Conservation (phyloP, 2,113 vertebrate species). For the Semicossyphus pulcher region DNA sequence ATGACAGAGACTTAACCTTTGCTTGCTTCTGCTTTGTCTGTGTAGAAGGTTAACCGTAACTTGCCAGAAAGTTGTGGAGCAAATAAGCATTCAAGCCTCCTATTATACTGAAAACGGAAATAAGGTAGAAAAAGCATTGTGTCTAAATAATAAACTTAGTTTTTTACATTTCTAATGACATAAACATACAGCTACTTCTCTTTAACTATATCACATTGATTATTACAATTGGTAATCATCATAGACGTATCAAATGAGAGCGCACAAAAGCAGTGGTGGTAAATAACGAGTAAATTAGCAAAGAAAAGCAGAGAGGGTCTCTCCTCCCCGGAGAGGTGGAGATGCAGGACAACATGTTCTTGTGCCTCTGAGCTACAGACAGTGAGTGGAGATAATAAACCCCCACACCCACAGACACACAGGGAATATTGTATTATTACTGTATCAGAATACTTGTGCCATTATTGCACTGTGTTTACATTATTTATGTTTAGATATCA, state of each 20-base stretch:
- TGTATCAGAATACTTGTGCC: background rate
- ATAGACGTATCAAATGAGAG: background rate
- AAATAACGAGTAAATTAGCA: background rate
- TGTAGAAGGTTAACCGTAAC: background rate
- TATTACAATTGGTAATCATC: background rate
- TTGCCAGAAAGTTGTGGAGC: background rate
- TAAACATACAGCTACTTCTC: background rate
- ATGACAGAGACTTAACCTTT: background rate
- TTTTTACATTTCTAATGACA: too few species aligned
- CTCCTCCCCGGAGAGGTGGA: slow-evolving; percentile 2
- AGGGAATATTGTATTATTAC: slow-evolving; percentile 14
- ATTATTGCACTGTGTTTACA: slow-evolving; percentile 28
- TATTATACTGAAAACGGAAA: background rate
- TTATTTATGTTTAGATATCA: slow-evolving; percentile 51
- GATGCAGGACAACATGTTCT: slow-evolving; percentile 39
- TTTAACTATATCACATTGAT: background rate
- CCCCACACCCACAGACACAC: background rate
- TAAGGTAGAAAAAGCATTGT: too few species aligned
- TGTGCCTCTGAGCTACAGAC: slow-evolving; percentile 13
- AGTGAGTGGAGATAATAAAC: slow-evolving; percentile 36
- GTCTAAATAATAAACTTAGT: too few species aligned
- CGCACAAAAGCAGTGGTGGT: background rate
- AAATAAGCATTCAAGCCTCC: background rate
- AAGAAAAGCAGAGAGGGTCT: background rate
- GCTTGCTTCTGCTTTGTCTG: background rate